phyloP scores from a whole-genome alignment of 2,113 vertebrate species.

The Trinectes maculatus region DNA sequence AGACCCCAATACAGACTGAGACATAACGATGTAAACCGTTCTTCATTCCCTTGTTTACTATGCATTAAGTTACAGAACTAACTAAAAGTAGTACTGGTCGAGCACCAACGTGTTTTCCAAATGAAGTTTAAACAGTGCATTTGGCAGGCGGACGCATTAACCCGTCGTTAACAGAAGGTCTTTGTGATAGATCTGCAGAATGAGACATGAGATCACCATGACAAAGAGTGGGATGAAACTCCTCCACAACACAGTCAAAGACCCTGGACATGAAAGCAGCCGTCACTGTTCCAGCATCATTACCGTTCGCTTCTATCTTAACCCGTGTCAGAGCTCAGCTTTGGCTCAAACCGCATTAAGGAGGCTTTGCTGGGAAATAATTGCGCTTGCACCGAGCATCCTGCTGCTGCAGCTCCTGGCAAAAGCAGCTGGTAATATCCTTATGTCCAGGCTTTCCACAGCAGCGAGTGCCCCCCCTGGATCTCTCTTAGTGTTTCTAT shows the following conservation, averaged over 20 bases:
- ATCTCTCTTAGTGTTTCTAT: constrained; percentile 6
- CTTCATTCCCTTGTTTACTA: constrained; percentile 6
- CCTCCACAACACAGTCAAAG: constrained; percentile 6
- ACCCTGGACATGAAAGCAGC: neutral
- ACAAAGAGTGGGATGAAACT: constrained; percentile 8
- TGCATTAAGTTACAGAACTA: constrained; percentile 19
- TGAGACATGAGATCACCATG: neutral
- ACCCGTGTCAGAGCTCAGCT: constrained; percentile 29
- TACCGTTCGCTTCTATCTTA: constrained; percentile 13
- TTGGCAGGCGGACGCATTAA: neutral
- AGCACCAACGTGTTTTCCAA: constrained; percentile 4
- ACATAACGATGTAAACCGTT: constrained; percentile 8
- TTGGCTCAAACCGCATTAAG: constrained; percentile 33
- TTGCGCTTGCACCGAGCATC: constrained; percentile 42
- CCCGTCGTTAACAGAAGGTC: neutral
- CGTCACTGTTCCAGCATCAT: neutral
- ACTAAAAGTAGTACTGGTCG: constrained; percentile 1
- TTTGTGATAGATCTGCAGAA: neutral
- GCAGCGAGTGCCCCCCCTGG: constrained; percentile 20
- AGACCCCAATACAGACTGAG: constrained; percentile 8
- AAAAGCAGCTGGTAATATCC: constrained; percentile 28
- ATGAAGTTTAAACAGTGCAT: neutral
- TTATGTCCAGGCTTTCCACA: constrained; percentile 40
- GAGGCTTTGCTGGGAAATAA: constrained; percentile 48
- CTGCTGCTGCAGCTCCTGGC: constrained; percentile 43